Evolutionary conservation across 2,888 invertebrate genomes (phyloP), one percentile per base, ranked within the genome.

Genomic region (Chloroclystis v-ata): DNA sequence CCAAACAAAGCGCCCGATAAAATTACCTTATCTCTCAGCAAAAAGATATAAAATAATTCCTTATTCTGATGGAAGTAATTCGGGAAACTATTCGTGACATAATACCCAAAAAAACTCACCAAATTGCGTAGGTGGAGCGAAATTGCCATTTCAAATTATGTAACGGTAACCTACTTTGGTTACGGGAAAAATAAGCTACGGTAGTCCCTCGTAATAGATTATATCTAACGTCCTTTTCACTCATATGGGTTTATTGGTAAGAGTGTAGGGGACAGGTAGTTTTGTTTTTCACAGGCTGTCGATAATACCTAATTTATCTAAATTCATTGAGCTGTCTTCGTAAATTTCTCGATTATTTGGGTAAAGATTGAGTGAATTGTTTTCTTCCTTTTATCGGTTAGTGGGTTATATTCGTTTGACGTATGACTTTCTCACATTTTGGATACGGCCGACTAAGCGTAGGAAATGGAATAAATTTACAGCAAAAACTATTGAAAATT

Each of bases 291-390:
- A 47, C 47, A 12, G 43, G 43, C 28, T 30, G 41, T 43, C 51
- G 45, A 61, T 59, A 62, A 67, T 62, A 71, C 74, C 75, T 81
- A 80, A 84, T 83, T 75, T 80, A 76, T 79, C 73, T 69, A 61
- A 69, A 66, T 72, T 76, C 80, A 81, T 82, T 73, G 76, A 65
- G 72, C 64, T 57, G 63, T 72, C 67, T 72, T 69, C 75, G 84
- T 81, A 82, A 83, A n/a, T n/a, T n/a, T 83, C 79, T 81, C 78
- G 72, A 65, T 82, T 84, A 84, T 84, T 84, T 81, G 78, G 82
- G n/a, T n/a, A 24, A 6, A 6, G 24, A 24, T 24, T 3, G 24
- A 6, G 24, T 24, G 24, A n/a, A n/a, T 24, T 24, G 24, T 3
- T 24, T 24, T 24, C 24, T 24, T 24, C 3, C 6, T 24, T n/a